Conservation (phyloP, 1,140 invertebrate genomes). For the Cydia pomonella region DNA sequence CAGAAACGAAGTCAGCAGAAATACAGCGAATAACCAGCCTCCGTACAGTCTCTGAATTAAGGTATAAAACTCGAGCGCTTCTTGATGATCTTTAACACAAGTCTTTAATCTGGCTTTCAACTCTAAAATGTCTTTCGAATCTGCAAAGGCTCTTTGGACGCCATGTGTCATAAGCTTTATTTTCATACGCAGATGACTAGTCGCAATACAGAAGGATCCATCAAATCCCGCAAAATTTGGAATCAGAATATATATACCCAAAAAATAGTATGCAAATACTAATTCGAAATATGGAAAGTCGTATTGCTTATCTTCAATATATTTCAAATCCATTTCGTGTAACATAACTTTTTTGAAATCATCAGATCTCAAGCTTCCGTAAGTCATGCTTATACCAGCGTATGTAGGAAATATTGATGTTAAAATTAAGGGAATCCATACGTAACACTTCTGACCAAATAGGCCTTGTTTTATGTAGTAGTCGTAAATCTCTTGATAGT, state of each 20-base stretch:
- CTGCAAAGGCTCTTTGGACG: conserved; percentile 51
- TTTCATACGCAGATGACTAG: conserved; percentile 60
- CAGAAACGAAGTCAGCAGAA: conserved; percentile 54
- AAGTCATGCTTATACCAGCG: conserved; percentile 49
- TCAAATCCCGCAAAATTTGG: conserved; percentile 61
- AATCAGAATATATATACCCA: conserved; percentile 49
- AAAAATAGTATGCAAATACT: conserved; percentile 56
- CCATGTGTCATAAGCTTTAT: conserved; percentile 59
- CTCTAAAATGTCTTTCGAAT: conserved; percentile 46
- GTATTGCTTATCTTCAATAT: conserved; percentile 59
- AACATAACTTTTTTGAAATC: conserved; percentile 55
- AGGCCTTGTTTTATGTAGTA: conserved; percentile 56
- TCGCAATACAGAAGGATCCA: conserved; percentile 64
- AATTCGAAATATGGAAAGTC: conserved; percentile 62
- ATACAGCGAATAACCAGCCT: conserved; percentile 60
- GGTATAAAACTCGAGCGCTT: conserved; percentile 53
- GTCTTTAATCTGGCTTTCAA: conserved; percentile 49
- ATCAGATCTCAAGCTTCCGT: conserved; percentile 51
- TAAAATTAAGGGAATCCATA: conserved; percentile 55
- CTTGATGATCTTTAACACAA: conserved; percentile 57
- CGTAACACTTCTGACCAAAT: conserved; percentile 55
- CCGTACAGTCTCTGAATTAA: conserved; percentile 60
- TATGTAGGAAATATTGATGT: conserved; percentile 58
- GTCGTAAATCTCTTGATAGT: conserved; percentile 56
- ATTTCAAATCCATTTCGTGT: conserved; percentile 61